Evolutionary conservation across 2,797 vertebrate genomes (phyloP), one percentile per base, ranked within the genome.

Genomic region (Babyrousa celebensis): DNA sequence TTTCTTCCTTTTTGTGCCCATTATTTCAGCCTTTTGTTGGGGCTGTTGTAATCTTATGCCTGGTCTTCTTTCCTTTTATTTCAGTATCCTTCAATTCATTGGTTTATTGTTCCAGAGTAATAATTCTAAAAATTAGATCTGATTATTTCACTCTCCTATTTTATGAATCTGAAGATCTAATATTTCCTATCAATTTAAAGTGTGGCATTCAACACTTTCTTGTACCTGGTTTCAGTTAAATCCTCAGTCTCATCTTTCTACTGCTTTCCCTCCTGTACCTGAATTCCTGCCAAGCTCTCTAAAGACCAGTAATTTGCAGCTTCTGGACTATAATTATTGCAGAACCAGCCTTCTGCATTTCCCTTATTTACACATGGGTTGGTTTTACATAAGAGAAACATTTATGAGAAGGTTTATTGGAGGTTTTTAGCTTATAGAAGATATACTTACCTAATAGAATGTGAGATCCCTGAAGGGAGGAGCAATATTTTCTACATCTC

Each of bases 181-280:
- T 86, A 72, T 94, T 96, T 95, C 70, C n/a, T 89, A 90, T 90
- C 25, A 92, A 89, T 75, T 89, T 78, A 70, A 85, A 52, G 62
- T 52, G 20, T n/a, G 17, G 21, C n/a, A 80, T 65, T 74, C 27
- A 87, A 2, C 43, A 40, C 8, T 72, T 14, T 84, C n/a, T 70
- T 36, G 58, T 82, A 75, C 7, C 71, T 88, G n/a, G 14, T 93
- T 95, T 85, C 48, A 72, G 48, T n/a, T 54, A 48, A 92, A 68
- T 60, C 27, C n/a, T 11, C 5, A 86, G 32, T 5, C 25, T 75
- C 5, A 7, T 29, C 1, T 88, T 88, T 79, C 56, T 4, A 3
- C 6, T 56, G 0, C 29, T 85, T 79, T 74, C 11, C 25, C 29
- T 62, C 7, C 70, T 17, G 10, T 74, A 29, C 15, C 18, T 70